These are phyloP conservation scores for Pissodes strobi DNA, from an alignment of 1,140 invertebrate genomes.

Conservation along the genomic window DNA sequence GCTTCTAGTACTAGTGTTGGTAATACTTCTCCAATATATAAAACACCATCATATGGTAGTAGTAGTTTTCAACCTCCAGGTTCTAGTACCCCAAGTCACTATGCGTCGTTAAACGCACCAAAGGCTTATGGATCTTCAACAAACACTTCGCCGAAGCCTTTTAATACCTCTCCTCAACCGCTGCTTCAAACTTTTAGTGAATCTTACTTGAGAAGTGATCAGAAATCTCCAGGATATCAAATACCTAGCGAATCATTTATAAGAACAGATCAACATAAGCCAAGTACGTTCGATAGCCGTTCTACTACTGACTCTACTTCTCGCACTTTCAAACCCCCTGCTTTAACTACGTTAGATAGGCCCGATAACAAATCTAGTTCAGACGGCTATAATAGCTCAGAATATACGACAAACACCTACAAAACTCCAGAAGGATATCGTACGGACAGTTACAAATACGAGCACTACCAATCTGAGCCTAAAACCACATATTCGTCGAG, in stretches of 20 bases:
- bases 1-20: background rate
- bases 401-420: slow-evolving; percentile 48
- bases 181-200: background rate
- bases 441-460: slow-evolving; percentile 51
- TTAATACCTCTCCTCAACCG: slow-evolving; percentile 16
- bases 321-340: slow-evolving; percentile 1
- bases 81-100: slow-evolving; percentile 11
- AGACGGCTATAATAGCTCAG: slow-evolving; percentile 48
- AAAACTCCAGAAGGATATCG: slow-evolving; percentile 52
- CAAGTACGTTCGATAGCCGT: background rate
- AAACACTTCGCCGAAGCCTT: slow-evolving; percentile 32
- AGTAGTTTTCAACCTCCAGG: slow-evolving; percentile 10
- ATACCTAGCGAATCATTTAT: background rate
- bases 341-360: slow-evolving; percentile 13
- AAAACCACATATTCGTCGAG: slow-evolving; percentile 52
- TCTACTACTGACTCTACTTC: background rate
- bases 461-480: slow-evolving; percentile 46
- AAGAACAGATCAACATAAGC: background rate
- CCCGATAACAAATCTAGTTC: too few relatives aligned
- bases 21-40: background rate
- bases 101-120: slow-evolving; percentile 20
- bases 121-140: slow-evolving; percentile 23
- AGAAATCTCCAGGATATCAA: background rate
- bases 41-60: slow-evolving; percentile 10
- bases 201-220: slow-evolving; percentile 5